phyloP scores from a whole-genome alignment of 2,888 invertebrate genomes.

The Norana najaformis region DNA sequence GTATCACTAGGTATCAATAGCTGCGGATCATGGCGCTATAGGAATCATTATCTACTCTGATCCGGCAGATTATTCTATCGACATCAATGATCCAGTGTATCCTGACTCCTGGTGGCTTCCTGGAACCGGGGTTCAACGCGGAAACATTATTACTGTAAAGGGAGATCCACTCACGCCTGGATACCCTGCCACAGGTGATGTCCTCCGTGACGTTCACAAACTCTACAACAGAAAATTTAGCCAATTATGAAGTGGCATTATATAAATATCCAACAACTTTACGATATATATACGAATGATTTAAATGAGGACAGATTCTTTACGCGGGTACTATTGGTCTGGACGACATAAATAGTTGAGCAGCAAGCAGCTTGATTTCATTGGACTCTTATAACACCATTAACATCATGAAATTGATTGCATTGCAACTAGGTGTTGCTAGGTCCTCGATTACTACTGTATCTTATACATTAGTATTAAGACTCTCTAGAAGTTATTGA shows the following conservation, averaged over 20 bases:
- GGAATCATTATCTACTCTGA: constrained; percentile 64
- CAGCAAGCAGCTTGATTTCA: neutral
- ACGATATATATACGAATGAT: too few relatives aligned
- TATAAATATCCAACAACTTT: too few relatives aligned
- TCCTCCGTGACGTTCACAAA: neutral
- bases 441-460: too few relatives aligned
- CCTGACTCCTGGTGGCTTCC: constrained; percentile 65
- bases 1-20: constrained; percentile 52
- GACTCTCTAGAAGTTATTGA: too few relatives aligned
- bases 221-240: neutral
- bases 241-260: too few relatives aligned
- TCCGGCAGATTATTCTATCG: constrained; percentile 60
- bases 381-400: too few relatives aligned
- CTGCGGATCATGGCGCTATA: constrained; percentile 57
- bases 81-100: constrained; percentile 55
- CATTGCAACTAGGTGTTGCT: too few relatives aligned
- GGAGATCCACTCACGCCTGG: constrained; percentile 66
- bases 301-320: too few relatives aligned
- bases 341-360: too few relatives aligned
- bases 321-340: too few relatives aligned
- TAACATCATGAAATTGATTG: too few relatives aligned
- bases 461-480: too few relatives aligned
- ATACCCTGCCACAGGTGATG: constrained; percentile 64
- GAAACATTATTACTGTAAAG: constrained; percentile 54
- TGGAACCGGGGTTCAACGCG: constrained; percentile 63